These are phyloP conservation scores for Ochotona princeps DNA, from an alignment of 2,113 vertebrate species.

Conservation along the genomic window DNA sequence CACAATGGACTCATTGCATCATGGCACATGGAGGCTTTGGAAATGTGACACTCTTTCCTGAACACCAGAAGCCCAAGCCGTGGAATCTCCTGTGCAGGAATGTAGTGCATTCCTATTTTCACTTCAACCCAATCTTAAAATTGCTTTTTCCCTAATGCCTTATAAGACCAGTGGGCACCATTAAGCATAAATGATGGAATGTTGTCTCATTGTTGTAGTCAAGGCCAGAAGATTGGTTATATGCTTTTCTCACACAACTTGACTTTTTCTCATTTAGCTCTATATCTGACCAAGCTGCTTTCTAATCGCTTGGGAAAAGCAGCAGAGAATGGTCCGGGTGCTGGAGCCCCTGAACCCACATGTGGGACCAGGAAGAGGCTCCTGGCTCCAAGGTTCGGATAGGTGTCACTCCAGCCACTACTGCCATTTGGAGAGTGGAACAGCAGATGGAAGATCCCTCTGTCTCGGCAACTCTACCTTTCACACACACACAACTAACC, in stretches of 20 bases:
- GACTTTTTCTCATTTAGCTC: background rate
- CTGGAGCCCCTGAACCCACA: too few relatives aligned
- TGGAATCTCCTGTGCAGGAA: background rate
- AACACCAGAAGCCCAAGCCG: constrained; percentile 53
- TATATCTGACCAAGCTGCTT: too few relatives aligned
- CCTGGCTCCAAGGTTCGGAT: too few relatives aligned
- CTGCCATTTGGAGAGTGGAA: too few relatives aligned
- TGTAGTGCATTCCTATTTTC: background rate
- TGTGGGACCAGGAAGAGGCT: too few relatives aligned
- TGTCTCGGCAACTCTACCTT: too few relatives aligned
- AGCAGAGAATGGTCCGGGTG: too few relatives aligned
- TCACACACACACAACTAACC: too few relatives aligned
- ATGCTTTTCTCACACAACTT: constrained; percentile 6
- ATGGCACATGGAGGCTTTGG: background rate
- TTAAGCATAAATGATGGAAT: background rate
- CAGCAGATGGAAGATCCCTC: too few relatives aligned
- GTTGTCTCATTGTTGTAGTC: background rate
- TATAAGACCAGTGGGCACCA: background rate
- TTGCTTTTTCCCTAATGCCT: background rate
- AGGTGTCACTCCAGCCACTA: too few relatives aligned
- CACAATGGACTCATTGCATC: constrained; percentile 32
- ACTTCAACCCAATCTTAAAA: background rate
- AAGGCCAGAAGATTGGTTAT: background rate
- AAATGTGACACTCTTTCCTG: constrained; percentile 47
- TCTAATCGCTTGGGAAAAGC: too few relatives aligned